A percentile compares a stretch with the other conserved stretches of the same genome.
Conservation (phyloP, 1,140 invertebrate species). For the Ips nitidus region DNA sequence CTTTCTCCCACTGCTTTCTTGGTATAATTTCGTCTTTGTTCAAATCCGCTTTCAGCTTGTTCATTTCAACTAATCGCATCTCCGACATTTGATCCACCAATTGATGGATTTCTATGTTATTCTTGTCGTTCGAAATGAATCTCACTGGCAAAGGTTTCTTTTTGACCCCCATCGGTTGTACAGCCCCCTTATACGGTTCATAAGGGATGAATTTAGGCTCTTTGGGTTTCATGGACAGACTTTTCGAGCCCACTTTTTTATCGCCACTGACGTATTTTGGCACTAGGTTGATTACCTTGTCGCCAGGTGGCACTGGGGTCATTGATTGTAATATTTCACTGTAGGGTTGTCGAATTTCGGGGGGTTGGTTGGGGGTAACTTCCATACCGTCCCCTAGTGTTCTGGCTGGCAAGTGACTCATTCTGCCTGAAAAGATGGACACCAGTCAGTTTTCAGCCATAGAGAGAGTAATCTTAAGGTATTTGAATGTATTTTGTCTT, state of each 20-base stretch:
- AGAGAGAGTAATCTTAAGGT: too few relatives aligned
- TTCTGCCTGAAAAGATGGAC: conserved; percentile 7
- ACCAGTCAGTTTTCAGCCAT: too few relatives aligned
- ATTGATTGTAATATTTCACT: conserved; percentile 43
- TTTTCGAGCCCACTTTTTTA: conserved; percentile 43
- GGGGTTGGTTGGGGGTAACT: conserved; percentile 37
- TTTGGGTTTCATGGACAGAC: conserved; percentile 58
- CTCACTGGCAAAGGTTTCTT: conserved; percentile 13
- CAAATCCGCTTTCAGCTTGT: conserved; percentile 46
- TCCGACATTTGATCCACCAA: conserved; percentile 67
- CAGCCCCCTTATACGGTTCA: conserved; percentile 84
- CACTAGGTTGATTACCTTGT: conserved; percentile 42
- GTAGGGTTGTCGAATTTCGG: conserved; percentile 31
- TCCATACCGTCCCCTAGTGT: conserved; percentile 52
- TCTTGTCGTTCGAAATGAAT: conserved; percentile 49
- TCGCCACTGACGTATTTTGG: conserved; percentile 48
- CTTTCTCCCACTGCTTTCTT: conserved; percentile 45
- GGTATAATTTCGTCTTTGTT: conserved; percentile 43
- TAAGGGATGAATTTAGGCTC: conserved; percentile 85
- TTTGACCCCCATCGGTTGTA: conserved; percentile 67
- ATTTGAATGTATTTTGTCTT: too few relatives aligned
- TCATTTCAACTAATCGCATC: conserved; percentile 60
- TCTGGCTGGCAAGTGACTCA: conserved; percentile 17
- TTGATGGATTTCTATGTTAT: conserved; percentile 70
- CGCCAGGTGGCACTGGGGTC: conserved; percentile 44